Evolutionary conservation across 2,113 vertebrate genomes (phyloP), one percentile per base, ranked within the genome.

Genomic region (Ictidomys tridecemlineatus): DNA sequence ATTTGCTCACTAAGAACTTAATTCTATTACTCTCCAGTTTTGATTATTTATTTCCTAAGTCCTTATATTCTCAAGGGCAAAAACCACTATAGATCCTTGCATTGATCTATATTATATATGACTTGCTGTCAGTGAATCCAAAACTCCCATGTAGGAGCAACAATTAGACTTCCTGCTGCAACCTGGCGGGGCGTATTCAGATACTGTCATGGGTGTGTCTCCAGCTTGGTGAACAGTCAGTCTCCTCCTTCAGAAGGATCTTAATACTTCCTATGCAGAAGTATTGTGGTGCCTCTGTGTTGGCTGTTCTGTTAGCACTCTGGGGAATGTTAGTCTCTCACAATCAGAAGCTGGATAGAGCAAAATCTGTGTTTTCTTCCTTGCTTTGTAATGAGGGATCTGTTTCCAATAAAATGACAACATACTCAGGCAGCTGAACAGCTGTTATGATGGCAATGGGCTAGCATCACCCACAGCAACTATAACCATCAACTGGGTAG

Each of bases 331-430:
- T 89, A 80, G 24, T 63, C 77, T 92, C 92, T 96, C 34, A 67
- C n/a, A 80, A 93, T 11, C 32, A 78, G 89, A 85, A 97, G 32
- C 67, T 78, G 45, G 93, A 87, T 26, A 78, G 58, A 97, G 30
- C 18, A 93, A 93, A 95, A 86, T 56, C 80, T 94, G 20, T 83
- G 82, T 80, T 96, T 90, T 80, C 32, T 91, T 96, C 56, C 24
- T 93, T 93, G 69, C 37, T 96, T 93, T 93, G 17, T 96, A 95
- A 93, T 91, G 65, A 91, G 77, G 42, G 30, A 92, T 96, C 88
- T 89, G 56, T 89, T 97, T 96, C 77, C 78, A 94, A 63, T 96
- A 94, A 94, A 95, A 93, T 88, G 69, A 76, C 56, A 91, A 51
- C 85, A 72, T n/a, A 53, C 11, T 56, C 69, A 94, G 73, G 85